A percentile compares a stretch with the other conserved stretches of the same genome.
These are phyloP conservation scores for Dufourea novaeangliae DNA, from an alignment of 1,140 invertebrate species.

Conservation along the genomic window DNA sequence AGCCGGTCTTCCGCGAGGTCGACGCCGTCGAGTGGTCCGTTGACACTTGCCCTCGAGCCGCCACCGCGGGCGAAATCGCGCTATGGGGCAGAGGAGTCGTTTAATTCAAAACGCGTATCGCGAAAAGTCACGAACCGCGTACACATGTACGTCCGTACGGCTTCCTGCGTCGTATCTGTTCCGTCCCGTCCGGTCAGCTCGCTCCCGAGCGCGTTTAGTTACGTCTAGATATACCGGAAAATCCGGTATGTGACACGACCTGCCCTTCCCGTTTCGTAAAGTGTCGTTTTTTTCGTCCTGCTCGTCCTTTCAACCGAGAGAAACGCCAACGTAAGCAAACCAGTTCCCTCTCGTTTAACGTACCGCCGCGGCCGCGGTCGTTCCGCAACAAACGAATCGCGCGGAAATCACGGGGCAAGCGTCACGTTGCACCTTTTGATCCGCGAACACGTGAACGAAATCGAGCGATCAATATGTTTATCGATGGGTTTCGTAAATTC, in stretches of 20 bases:
- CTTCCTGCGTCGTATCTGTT: constrained; percentile 22
- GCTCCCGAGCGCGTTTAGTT: constrained; percentile 40
- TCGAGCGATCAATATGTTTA: too few relatives aligned
- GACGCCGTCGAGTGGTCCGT: constrained; percentile 35
- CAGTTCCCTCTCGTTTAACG: constrained; percentile 66
- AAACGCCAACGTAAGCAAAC: constrained; percentile 68
- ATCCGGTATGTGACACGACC: constrained; percentile 60
- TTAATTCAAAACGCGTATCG: constrained; percentile 55
- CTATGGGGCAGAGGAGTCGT: constrained; percentile 26
- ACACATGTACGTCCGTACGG: neutral
- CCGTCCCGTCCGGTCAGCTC: neutral
- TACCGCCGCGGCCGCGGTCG: constrained; percentile 18
- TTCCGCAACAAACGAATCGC: constrained; percentile 17
- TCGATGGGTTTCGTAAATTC: too few relatives aligned
- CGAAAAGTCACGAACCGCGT: constrained; percentile 41
- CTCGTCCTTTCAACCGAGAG: constrained; percentile 51
- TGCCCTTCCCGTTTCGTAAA: constrained; percentile 66
- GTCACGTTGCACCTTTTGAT: neutral
- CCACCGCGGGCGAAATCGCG: constrained; percentile 36
- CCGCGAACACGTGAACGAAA: neutral
- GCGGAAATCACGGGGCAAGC: constrained; percentile 40
- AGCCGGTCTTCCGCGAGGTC: constrained; percentile 14
- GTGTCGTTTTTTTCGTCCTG: constrained; percentile 36
- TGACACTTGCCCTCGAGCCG: constrained; percentile 51
- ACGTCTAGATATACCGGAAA: constrained; percentile 68